phyloP scores from a whole-genome alignment of 2,888 invertebrate genomes.

The Scaptomyza reducta region DNA sequence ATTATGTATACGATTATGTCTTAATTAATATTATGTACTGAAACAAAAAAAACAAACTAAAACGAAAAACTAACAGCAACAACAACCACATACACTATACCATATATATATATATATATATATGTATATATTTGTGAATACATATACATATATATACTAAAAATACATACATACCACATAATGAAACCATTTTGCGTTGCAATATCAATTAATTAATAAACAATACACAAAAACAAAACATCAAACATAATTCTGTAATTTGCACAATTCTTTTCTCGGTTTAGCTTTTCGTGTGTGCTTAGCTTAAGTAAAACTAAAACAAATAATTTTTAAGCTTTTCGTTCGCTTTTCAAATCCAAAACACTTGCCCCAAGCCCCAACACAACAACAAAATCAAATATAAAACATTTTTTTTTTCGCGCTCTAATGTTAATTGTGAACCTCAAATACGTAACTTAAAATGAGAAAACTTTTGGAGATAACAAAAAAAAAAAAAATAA shows the following conservation, averaged over 20 bases:
- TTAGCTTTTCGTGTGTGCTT: constrained; percentile 43
- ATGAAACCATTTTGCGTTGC: constrained; percentile 56
- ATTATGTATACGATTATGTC: constrained; percentile 70
- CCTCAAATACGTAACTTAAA: constrained; percentile 58
- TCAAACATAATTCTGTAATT: constrained; percentile 41
- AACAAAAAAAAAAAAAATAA: not conserved
- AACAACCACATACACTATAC: constrained; percentile 15
- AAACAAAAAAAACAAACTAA: constrained; percentile 8
- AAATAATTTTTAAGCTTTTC: constrained; percentile 13
- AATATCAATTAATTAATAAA: constrained; percentile 59
- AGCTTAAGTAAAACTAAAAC: constrained; percentile 38
- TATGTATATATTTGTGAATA: constrained; percentile 18
- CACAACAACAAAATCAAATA: constrained; percentile 5
- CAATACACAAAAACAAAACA: constrained; percentile 6
- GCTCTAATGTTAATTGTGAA: constrained; percentile 53
- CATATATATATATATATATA: constrained; percentile 1
- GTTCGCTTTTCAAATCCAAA: constrained; percentile 15
- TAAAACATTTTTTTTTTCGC: constrained; percentile 35
- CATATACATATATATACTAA: constrained; percentile 23
- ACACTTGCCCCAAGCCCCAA: not conserved
- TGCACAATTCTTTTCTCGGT: constrained; percentile 24
- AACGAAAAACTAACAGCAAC: constrained; percentile 2
- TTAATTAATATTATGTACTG: constrained; percentile 53
- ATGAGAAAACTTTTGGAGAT: constrained; percentile 7
- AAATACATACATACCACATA: constrained; percentile 32